Percentiles rank a stretch among this genome's conserved stretches.
Conservation (phyloP, 2,113 vertebrate species). For the Madoqua kirkii region DNA sequence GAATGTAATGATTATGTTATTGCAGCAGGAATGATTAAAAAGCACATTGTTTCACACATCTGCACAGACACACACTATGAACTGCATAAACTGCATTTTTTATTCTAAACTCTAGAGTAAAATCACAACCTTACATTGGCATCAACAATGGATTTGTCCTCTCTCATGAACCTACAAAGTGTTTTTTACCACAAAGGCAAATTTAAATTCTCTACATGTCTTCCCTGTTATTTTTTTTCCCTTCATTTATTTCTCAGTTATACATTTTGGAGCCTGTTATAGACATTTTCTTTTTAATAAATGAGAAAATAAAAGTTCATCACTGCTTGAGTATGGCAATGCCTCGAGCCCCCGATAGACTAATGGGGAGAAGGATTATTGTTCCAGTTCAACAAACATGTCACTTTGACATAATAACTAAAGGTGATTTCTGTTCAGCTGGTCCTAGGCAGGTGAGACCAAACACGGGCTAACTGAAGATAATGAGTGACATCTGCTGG, state of each 20-base stretch:
- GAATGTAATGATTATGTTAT: neutral
- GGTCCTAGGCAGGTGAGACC: neutral
- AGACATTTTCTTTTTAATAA: neutral
- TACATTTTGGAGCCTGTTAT: neutral
- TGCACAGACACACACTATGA: neutral
- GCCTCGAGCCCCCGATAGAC: neutral
- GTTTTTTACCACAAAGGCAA: slow-evolving; percentile 16
- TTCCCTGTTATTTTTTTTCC: neutral
- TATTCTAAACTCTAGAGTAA: neutral
- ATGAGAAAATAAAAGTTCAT: slow-evolving; percentile 37
- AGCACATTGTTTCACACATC: neutral
- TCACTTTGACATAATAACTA: neutral
- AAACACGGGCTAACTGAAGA: neutral
- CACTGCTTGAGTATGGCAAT: neutral
- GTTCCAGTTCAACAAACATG: neutral
- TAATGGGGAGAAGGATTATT: neutral
- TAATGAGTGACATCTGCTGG: slow-evolving; percentile 80
- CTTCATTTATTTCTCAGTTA: neutral
- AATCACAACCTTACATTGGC: neutral
- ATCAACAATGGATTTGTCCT: neutral
- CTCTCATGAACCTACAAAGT: neutral
- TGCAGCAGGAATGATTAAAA: neutral
- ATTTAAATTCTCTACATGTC: neutral
- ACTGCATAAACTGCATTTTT: neutral
- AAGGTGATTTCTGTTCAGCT: neutral